These are phyloP conservation scores for Callaeas wilsoni DNA, from an alignment of 2,113 vertebrate genomes.

Conservation along the genomic window DNA sequence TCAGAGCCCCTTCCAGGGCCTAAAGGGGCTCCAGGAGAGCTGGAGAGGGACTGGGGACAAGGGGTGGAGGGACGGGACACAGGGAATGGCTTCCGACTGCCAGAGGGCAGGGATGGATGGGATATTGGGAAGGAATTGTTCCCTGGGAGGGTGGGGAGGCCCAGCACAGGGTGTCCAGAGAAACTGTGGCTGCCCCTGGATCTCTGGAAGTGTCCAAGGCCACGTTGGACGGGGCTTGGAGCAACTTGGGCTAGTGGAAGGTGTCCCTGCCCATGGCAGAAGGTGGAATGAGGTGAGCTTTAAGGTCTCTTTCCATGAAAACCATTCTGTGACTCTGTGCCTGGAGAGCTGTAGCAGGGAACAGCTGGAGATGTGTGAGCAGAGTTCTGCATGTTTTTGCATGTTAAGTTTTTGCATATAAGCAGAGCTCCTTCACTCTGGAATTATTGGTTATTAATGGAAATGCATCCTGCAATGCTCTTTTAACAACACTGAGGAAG, in stretches of 20 bases:
- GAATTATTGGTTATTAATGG: background rate
- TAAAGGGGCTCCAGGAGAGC: background rate
- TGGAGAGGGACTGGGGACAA: background rate
- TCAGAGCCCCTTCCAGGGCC: background rate
- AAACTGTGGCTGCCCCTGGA: background rate
- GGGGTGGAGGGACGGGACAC: background rate
- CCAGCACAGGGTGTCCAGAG: background rate
- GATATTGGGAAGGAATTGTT: background rate
- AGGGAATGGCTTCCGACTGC: background rate
- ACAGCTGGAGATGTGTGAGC: background rate
- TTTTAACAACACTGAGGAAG: background rate
- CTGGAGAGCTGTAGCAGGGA: background rate
- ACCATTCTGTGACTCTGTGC: background rate
- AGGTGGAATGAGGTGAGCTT: background rate
- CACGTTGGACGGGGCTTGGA: fast-evolving
- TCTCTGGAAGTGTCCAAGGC: background rate
- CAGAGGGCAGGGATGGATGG: background rate
- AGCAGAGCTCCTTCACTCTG: background rate
- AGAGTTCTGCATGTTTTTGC: background rate
- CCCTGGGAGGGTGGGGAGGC: background rate
- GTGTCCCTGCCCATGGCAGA: background rate
- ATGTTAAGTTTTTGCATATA: background rate
- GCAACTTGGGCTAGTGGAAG: fast-evolving
- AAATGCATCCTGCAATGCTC: background rate
- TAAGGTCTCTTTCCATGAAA: background rate